Percentiles rank a stretch among this genome's conserved stretches.
phyloP scores from a whole-genome alignment of 2,113 vertebrate species.

The Upupa epops region DNA sequence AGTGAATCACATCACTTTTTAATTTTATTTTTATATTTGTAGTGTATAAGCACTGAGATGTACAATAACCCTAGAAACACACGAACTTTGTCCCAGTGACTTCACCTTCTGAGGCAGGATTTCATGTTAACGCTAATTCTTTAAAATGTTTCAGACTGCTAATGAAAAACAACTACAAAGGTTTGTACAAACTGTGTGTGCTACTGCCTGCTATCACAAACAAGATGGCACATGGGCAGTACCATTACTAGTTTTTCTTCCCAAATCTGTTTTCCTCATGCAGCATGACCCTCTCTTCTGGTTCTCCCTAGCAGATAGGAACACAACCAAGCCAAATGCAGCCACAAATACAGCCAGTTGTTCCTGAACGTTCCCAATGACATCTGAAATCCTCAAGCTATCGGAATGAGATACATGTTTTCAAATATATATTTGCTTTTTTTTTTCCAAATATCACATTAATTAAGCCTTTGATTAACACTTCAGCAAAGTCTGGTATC shows the following conservation, averaged over 20 bases:
- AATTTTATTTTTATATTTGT: not conserved
- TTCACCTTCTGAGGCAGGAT: not conserved
- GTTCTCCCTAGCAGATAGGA: not conserved
- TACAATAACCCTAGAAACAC: not conserved
- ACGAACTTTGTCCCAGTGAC: not conserved
- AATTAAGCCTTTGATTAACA: not conserved
- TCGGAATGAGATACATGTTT: not conserved
- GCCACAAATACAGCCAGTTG: not conserved
- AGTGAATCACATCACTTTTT: not conserved
- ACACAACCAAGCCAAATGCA: not conserved
- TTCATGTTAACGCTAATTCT: not conserved
- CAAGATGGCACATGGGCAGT: not conserved
- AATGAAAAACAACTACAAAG: not conserved
- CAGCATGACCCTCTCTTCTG: not conserved
- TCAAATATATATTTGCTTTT: not conserved
- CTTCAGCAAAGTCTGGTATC: not conserved
- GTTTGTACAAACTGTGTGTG: not conserved
- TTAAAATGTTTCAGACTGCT: not conserved
- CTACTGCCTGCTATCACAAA: not conserved
- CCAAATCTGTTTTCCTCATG: not conserved
- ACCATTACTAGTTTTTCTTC: not conserved
- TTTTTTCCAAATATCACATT: not conserved
- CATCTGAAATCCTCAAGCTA: not conserved
- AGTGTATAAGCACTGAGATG: not conserved
- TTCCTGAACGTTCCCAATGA: not conserved